Evolutionary conservation across 2,888 invertebrate species (phyloP).

Genomic region (Petrophora chlorosata): DNA sequence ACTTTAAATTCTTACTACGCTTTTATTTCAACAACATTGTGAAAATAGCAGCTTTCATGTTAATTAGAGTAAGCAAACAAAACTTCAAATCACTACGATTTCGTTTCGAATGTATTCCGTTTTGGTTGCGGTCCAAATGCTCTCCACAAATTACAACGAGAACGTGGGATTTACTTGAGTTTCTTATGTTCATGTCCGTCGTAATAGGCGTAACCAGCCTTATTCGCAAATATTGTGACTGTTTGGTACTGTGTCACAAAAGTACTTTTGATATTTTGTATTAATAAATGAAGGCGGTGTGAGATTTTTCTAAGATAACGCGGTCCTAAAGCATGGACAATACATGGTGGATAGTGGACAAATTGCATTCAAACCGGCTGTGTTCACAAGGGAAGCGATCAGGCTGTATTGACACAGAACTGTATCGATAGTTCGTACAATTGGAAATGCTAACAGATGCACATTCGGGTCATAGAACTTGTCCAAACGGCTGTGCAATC

Average conservation of each 20-base stretch:
- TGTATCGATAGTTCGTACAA: constrained; percentile 1
- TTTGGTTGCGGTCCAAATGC: constrained; percentile 24
- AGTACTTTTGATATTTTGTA: neutral
- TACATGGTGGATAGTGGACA: no score
- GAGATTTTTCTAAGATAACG: no score
- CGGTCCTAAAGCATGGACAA: no score
- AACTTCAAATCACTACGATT: neutral
- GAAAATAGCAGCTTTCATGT: no score
- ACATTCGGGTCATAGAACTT: constrained; percentile 20
- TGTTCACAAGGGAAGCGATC: no score
- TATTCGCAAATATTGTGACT: neutral
- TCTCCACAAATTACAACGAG: constrained; percentile 14
- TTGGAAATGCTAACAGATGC: constrained; percentile 13
- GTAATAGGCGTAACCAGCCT: no score
- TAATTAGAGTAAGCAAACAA: no score
- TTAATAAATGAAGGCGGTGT: no score
- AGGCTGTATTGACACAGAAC: neutral
- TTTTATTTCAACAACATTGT: no score
- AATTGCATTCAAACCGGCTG: no score
- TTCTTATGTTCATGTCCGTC: neutral
- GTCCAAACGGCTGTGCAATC: constrained; percentile 13
- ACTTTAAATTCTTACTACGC: no score
- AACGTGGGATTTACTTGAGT: constrained; percentile 5
- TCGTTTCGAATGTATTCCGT: constrained; percentile 1
- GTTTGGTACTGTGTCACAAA: neutral